phyloP scores from a whole-genome alignment of 1,140 invertebrate species.

The Coelopa frigida region DNA sequence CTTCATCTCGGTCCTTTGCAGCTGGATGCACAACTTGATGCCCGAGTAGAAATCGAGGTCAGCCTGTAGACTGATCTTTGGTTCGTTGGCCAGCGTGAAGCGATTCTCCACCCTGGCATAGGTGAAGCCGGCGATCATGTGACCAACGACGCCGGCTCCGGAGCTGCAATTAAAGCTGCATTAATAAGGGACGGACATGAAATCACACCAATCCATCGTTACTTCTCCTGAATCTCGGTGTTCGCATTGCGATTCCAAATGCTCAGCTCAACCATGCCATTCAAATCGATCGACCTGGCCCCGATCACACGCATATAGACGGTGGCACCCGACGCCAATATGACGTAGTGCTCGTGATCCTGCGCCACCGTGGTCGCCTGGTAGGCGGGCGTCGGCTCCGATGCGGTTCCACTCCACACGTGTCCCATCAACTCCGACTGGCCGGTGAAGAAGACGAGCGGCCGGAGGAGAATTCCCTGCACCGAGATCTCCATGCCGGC shows the following conservation, averaged over 20 bases:
- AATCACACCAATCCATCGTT: too few species aligned
- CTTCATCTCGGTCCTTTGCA: slow-evolving; percentile 61
- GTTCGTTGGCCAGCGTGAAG: slow-evolving; percentile 63
- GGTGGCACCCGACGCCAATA: slow-evolving; percentile 66
- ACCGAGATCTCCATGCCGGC: slow-evolving; percentile 80
- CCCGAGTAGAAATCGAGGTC: slow-evolving; percentile 74
- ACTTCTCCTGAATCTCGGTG: slow-evolving; percentile 70
- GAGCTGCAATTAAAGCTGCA: slow-evolving; percentile 51
- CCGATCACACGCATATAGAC: slow-evolving; percentile 63
- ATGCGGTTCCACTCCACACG: slow-evolving; percentile 78
- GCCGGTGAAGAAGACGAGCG: slow-evolving; percentile 78
- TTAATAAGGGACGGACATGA: too few species aligned
- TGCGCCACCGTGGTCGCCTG: slow-evolving; percentile 68
- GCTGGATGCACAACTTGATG: slow-evolving; percentile 72
- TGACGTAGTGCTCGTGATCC: slow-evolving; percentile 62
- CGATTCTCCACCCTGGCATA: slow-evolving; percentile 64
- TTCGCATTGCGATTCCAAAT: slow-evolving; percentile 83
- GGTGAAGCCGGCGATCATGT: slow-evolving; percentile 56
- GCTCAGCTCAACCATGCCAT: slow-evolving; percentile 76
- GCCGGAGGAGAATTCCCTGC: slow-evolving; percentile 68
- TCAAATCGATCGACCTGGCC: slow-evolving; percentile 72
- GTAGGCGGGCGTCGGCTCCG: slow-evolving; percentile 73
- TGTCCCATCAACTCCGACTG: slow-evolving; percentile 83
- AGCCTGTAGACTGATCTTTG: slow-evolving; percentile 65
- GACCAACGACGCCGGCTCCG: slow-evolving; percentile 61